These are phyloP conservation scores for Tyto alba DNA, from an alignment of 2,113 vertebrate genomes.

Conservation along the genomic window DNA sequence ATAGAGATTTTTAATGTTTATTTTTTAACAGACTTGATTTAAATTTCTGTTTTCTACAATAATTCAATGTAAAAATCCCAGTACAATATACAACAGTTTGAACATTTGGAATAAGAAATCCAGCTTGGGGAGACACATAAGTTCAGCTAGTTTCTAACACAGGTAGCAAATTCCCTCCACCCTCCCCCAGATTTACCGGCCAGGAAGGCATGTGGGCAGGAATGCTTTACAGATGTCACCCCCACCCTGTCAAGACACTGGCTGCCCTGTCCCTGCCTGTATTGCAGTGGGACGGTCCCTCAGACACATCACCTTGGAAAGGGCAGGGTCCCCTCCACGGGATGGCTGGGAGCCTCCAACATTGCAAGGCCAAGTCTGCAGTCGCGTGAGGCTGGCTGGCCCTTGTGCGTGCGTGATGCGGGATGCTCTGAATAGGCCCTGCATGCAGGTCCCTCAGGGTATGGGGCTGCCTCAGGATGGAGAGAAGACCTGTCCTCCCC, in stretches of 20 bases:
- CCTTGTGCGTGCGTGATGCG: neutral
- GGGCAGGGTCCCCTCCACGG: neutral
- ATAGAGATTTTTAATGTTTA: slow-evolving; percentile 48
- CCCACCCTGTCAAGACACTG: neutral
- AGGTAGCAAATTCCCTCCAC: slow-evolving; percentile 14
- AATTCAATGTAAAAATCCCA: slow-evolving; percentile 66
- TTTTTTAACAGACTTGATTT: slow-evolving; percentile 58
- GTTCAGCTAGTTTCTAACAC: slow-evolving; percentile 51
- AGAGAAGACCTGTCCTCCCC: neutral
- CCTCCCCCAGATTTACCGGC: neutral
- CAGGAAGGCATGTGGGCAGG: slow-evolving; percentile 19
- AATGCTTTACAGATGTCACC: neutral
- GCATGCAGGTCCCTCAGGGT: neutral
- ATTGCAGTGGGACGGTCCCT: neutral
- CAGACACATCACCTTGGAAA: neutral
- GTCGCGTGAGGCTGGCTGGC: neutral
- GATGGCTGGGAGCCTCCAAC: neutral
- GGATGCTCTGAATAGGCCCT: neutral
- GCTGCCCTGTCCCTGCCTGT: neutral
- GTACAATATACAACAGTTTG: slow-evolving; percentile 56
- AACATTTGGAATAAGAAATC: slow-evolving; percentile 53
- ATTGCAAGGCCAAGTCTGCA: neutral
- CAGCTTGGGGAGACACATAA: neutral
- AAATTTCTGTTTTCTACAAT: slow-evolving; percentile 59
- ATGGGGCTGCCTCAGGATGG: neutral